A percentile compares a stretch with the other conserved stretches of the same genome.
phyloP scores from a whole-genome alignment of 1,140 invertebrate species.

The Probaryconus sp. region DNA sequence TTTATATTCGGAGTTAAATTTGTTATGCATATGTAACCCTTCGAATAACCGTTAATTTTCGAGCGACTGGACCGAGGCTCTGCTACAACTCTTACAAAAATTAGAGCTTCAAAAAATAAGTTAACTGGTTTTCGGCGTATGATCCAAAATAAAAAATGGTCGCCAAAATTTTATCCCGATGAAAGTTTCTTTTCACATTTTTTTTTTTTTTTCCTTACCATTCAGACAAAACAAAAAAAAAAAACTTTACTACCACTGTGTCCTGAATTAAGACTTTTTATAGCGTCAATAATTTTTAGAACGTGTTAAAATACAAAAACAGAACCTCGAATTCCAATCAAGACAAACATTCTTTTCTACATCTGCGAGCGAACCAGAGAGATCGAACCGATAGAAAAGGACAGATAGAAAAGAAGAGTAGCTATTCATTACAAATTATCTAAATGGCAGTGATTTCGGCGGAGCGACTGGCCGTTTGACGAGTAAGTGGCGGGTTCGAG shows the following conservation, averaged over 20 bases:
- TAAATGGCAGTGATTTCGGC: constrained; percentile 79
- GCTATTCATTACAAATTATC: constrained; percentile 80
- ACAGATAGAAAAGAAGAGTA: constrained; percentile 67
- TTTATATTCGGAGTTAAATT: constrained; percentile 16
- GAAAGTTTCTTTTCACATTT: neutral
- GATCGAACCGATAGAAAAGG: too few relatives aligned
- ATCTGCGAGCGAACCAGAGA: constrained; percentile 50
- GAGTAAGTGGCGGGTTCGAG: constrained; percentile 78
- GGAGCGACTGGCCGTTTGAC: constrained; percentile 77
- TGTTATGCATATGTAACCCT: constrained; percentile 21
- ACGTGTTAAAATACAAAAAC: constrained; percentile 44
- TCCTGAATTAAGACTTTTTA: too few relatives aligned
- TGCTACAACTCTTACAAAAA: constrained; percentile 52
- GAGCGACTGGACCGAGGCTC: constrained; percentile 6
- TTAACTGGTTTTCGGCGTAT: too few relatives aligned
- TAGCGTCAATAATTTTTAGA: constrained; percentile 49
- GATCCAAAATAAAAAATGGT: constrained; percentile 42
- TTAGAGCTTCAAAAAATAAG: constrained; percentile 45
- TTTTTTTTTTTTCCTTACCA: neutral
- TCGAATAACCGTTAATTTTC: constrained; percentile 27
- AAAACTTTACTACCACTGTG: too few relatives aligned
- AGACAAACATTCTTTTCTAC: constrained; percentile 56
- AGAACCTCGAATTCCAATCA: constrained; percentile 48
- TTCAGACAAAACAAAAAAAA: too few relatives aligned
- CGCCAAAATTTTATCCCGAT: constrained; percentile 8